phyloP scores from a whole-genome alignment of 2,888 invertebrate genomes.

The Drosophila dives region DNA sequence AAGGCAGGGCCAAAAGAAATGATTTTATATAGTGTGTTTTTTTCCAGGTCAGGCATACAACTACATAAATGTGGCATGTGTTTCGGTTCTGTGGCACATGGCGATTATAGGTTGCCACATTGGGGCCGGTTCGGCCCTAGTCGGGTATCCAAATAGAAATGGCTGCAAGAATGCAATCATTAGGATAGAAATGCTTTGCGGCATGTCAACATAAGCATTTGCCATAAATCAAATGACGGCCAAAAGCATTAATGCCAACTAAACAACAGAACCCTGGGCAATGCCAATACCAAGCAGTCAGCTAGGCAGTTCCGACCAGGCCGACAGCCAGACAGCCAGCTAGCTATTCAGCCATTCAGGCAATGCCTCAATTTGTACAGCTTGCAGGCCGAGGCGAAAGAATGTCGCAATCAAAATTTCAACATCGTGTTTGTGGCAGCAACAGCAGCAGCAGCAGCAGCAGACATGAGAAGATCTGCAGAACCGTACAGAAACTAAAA shows the following conservation, averaged over 20 bases:
- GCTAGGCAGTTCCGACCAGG: constrained; percentile 1
- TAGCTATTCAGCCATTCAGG: constrained; percentile 23
- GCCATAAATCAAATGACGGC: constrained; percentile 73
- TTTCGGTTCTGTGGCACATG: constrained; percentile 34
- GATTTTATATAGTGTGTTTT: constrained; percentile 20
- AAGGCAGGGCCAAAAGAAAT: constrained; percentile 26
- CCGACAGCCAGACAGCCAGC: neutral
- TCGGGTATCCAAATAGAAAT: constrained; percentile 40
- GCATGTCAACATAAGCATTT: constrained; percentile 75
- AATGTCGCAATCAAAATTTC: constrained; percentile 80
- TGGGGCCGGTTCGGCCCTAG: neutral
- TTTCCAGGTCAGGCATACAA: constrained; percentile 57
- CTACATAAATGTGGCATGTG: constrained; percentile 33
- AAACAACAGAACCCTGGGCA: constrained; percentile 11
- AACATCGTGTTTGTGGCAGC: constrained; percentile 65
- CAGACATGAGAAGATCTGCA: constrained; percentile 30
- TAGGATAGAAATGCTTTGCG: constrained; percentile 63
- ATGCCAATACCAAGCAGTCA: constrained; percentile 37
- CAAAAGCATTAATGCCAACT: constrained; percentile 49
- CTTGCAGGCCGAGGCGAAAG: constrained; percentile 48
- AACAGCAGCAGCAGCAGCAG: constrained; percentile 20
- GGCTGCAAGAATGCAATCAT: constrained; percentile 63
- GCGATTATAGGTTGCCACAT: constrained; percentile 42
- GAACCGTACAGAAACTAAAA: constrained; percentile 13
- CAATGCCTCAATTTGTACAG: constrained; percentile 69